A percentile compares a stretch with the other conserved stretches of the same genome.
Conservation (phyloP, 2,797 vertebrate genomes). For the Psittacula echo region DNA sequence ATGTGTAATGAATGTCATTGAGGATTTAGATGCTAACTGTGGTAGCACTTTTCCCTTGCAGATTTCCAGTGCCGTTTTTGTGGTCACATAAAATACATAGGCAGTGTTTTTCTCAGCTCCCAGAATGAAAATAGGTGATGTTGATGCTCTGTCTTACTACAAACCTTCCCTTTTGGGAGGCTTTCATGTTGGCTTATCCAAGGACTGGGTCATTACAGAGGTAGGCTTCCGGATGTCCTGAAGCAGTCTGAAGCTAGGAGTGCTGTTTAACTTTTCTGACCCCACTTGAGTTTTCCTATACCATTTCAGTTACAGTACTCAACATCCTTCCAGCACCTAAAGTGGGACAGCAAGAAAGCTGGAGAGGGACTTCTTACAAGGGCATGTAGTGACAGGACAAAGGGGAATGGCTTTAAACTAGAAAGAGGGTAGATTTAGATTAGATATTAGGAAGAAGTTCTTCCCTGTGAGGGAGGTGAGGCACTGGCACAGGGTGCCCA, state of each 20-base stretch:
- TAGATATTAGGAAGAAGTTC: background rate
- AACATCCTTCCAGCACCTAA: background rate
- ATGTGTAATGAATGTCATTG: background rate
- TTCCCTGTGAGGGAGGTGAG: background rate
- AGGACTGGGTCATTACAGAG: background rate
- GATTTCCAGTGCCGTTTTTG: background rate
- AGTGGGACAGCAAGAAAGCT: background rate
- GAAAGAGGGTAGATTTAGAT: background rate
- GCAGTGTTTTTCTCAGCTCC: background rate
- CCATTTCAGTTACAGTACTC: background rate
- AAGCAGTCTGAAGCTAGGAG: background rate
- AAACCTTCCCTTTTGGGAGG: background rate
- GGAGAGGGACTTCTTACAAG: background rate
- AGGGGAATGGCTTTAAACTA: background rate
- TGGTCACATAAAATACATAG: accelerated
- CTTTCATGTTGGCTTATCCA: background rate
- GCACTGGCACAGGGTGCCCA: background rate
- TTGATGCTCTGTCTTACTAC: background rate
- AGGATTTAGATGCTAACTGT: background rate
- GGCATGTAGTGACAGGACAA: background rate
- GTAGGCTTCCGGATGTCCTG: background rate
- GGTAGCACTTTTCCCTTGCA: background rate
- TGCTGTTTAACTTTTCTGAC: background rate
- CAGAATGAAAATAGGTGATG: background rate
- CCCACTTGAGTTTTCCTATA: background rate